Base-by-base conservation (phyloP, 2,113 vertebrate species). In the Eolophus roseicapilla region DNA sequence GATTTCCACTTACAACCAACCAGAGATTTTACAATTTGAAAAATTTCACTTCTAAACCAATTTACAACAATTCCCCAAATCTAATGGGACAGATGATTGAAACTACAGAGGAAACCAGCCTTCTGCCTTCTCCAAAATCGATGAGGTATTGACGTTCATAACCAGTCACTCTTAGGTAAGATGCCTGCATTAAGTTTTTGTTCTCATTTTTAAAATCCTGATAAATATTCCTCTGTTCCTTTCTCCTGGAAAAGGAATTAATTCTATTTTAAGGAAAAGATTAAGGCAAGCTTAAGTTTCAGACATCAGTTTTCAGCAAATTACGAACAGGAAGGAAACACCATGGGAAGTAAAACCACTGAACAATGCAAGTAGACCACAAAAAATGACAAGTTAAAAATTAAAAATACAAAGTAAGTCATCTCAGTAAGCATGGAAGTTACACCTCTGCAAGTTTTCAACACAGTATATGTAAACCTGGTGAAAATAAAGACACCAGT, bases 1-100 rank as follows among this genome's bases (percentile, higher is more conserved):
- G 65, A 92, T 80, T 89, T 84, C 77, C 50, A 92, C 65, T 84
- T 92, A 91, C 49, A 85, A 73, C 27, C 77, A 93, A 89, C 41
- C 37, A 25, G 41, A 91, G 59, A 87, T 77, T 82, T 89, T 85
- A 93, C 23, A 29, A 92, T 59, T 84, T 88, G 65, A 57, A 94
- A 93, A 93, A 88, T 82, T 86, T 96, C 59, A 87, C 74, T 93
- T 94, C 80, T 84, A 94, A 93, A 83, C 41, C 68, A 88, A 90
- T 90, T 84, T 93, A 86, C 35, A 92, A 82, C 75, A 92, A 50
- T 35, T 87, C 67, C 37, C 77, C 6, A 7, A 88, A 79, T 88
- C 64, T 93, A 92, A 94, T 59, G 63, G 82, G 86, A 88, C 19
- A 79, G 65, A 82, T 59, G 62, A 86, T n/a, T 92, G 49, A 84